phyloP scores from a whole-genome alignment of 2,113 vertebrate species.

The Oreotrochilus melanogaster region DNA sequence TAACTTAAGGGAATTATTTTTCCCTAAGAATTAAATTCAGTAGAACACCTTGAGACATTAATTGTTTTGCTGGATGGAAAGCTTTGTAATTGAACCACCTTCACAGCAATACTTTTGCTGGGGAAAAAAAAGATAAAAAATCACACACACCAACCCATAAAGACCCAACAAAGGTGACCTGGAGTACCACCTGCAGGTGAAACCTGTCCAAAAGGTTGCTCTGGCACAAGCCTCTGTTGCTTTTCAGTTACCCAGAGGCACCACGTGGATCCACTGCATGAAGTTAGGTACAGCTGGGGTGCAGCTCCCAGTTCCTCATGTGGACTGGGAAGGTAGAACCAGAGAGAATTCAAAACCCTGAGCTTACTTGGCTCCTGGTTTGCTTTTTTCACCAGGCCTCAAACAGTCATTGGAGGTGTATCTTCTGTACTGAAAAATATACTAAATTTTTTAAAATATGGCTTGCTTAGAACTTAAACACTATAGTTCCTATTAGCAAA shows the following conservation, averaged over 20 bases:
- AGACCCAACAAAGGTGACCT: not conserved
- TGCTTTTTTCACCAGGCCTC: not conserved
- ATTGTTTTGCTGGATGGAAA: not conserved
- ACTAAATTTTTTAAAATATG: not conserved
- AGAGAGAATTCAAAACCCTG: not conserved
- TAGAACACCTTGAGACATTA: not conserved
- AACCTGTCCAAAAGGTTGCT: not conserved
- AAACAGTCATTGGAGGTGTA: not conserved
- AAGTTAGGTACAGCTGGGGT: not conserved
- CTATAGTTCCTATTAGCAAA: not conserved
- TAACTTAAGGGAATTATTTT: not conserved
- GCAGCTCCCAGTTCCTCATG: not conserved
- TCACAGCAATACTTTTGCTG: not conserved
- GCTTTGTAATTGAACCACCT: not conserved
- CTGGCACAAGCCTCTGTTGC: not conserved
- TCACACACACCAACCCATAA: rapidly evolving
- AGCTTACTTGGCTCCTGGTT: rapidly evolving
- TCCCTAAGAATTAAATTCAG: not conserved
- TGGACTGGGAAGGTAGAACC: not conserved
- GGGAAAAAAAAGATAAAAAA: not conserved
- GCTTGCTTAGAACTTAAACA: not conserved
- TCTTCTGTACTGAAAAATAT: not conserved
- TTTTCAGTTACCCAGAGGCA: not conserved
- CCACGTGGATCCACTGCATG: not conserved
- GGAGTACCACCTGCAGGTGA: not conserved